Base-by-base conservation (phyloP, 2,113 vertebrate species). In the Notiomystis cincta region DNA sequence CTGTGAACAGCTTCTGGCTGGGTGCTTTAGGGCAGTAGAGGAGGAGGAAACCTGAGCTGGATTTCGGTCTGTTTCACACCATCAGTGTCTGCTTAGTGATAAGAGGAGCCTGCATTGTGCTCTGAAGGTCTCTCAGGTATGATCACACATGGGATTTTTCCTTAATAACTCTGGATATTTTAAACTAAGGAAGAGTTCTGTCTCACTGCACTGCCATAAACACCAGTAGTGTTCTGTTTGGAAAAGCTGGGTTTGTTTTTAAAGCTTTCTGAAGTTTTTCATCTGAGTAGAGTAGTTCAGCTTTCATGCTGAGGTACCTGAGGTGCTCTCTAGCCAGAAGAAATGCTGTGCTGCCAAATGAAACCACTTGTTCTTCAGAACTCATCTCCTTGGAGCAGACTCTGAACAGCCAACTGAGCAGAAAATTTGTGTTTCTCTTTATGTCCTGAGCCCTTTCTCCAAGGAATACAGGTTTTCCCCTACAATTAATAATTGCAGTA, bases 41-140 rank as follows among this genome's bases (percentile, higher is more conserved):
- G 35, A 42, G 54, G 30, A 27, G 13, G 18, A 62, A 19, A 12
- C 0, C 1, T 1, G 1, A 0, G 0, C 1, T 76, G 31, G 28
- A 3, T 31, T 7, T 60, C n/a, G n/a, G 9, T 10, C 4, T 61
- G 30, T 13, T 56, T 69, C 64, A 7, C 4, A 18, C 14, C 18
- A 14, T 19, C 13, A 25, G 2, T 15, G 28, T 10, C 25, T 50
- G 3, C 17, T 37, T 12, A 10, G 27, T 27, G 48, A 3, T 13
- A 7, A 72, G 16, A 76, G 45, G 24, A 56, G 4, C 10, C 11
- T 51, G 0, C 13, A 0, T 30, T 27, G 0, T 11, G 4, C n/a
- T n/a, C 44, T 67, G 48, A 9, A 60, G 10, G 30, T 35, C 8
- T 3, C 12, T 58, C 38, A 90, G 73, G 37, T 82, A 42, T n/a